A percentile compares a stretch with the other conserved stretches of the same genome.
These are phyloP conservation scores for Lagorchestes hirsutus DNA, from an alignment of 2,797 vertebrate genomes.

Conservation along the genomic window DNA sequence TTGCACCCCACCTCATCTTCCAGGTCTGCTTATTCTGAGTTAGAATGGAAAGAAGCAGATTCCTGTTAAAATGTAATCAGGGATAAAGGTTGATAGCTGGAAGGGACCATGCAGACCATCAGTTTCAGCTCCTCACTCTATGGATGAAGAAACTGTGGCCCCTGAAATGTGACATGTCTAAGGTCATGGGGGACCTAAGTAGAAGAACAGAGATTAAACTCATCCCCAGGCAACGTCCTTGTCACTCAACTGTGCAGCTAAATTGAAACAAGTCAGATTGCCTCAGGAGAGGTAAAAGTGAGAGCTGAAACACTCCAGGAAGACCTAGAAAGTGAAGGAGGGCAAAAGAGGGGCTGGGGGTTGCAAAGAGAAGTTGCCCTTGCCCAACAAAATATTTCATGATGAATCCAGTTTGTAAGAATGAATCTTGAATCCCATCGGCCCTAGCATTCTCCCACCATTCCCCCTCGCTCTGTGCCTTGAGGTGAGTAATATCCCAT, in stretches of 20 bases:
- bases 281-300: not conserved
- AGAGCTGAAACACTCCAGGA: not conserved
- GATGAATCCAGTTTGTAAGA: not conserved
- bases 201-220: not conserved
- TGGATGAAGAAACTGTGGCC: not conserved
- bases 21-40: not conserved
- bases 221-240: not conserved
- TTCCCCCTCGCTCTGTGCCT: not conserved
- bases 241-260: not conserved
- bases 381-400: not conserved
- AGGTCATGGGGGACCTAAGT: not conserved
- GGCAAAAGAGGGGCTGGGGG: not conserved
- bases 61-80: not conserved
- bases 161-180: not conserved
- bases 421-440: not conserved
- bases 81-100: not conserved
- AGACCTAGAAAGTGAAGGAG: not conserved
- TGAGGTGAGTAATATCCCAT: not conserved
- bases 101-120: not conserved
- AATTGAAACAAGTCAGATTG: not conserved
- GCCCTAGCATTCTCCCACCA: not conserved
- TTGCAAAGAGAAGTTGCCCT: not conserved
- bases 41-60: not conserved
- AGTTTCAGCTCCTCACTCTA: not conserved
- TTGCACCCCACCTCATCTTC: not conserved